Evolutionary conservation across 2,797 vertebrate species (phyloP).

Genomic region (Urophycis tenuis): DNA sequence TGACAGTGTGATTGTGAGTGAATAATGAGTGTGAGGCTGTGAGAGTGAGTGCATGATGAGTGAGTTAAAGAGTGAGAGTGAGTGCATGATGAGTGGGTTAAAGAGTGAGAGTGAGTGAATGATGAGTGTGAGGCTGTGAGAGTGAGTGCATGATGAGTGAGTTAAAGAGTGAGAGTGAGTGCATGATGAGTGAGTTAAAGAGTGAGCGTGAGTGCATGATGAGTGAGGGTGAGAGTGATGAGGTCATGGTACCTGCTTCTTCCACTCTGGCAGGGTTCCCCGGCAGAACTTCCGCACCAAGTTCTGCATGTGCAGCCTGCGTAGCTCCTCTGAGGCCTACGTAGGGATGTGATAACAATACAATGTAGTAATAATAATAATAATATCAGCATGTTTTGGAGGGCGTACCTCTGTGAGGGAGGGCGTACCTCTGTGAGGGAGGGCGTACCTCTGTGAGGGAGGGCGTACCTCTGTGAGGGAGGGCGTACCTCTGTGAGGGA

Average conservation of each 20-base stretch:
- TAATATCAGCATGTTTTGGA: no score
- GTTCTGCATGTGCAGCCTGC: conserved; percentile 82
- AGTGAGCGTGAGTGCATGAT: background rate
- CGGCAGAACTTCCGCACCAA: conserved; percentile 90
- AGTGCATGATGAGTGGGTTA: no score
- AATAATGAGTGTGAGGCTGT: no score
- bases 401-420: conserved; percentile 77
- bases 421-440: conserved; percentile 64
- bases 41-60: no score
- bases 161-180: background rate
- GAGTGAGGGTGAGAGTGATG: background rate
- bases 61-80: no score
- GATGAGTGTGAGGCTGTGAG: background rate
- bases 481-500: conserved; percentile 77
- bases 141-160: background rate
- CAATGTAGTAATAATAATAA: background rate
- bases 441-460: conserved; percentile 77
- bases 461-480: conserved; percentile 64
- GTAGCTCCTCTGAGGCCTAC: conserved; percentile 83
- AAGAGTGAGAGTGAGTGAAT: background rate
- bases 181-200: background rate
- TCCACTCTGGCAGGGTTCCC: conserved; percentile 92
- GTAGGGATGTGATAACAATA: no score
- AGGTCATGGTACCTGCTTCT: conserved; percentile 80
- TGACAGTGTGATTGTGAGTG: no score